Percentiles rank a stretch among this genome's conserved stretches.
phyloP scores from a whole-genome alignment of 1,140 invertebrate genomes.

The Zaprionus camerounensis region DNA sequence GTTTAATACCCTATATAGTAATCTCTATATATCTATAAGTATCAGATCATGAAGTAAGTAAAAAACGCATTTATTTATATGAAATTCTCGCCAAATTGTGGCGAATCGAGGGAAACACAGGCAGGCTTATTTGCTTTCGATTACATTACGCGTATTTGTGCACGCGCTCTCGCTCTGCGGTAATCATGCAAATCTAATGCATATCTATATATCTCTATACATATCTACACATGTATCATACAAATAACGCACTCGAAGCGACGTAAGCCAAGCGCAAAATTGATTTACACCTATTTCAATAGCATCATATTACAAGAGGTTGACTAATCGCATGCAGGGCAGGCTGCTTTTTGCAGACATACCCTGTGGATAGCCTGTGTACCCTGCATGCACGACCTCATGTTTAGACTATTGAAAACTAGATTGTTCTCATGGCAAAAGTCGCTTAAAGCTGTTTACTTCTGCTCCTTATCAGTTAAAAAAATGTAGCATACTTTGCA shows the following conservation, averaged over 20 bases:
- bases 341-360: background rate
- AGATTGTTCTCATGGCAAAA: too few relatives aligned
- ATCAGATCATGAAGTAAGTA: background rate
- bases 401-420: background rate
- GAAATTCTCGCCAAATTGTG: background rate
- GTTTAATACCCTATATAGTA: background rate
- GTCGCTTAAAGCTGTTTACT: too few relatives aligned
- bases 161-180: background rate
- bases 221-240: constrained; percentile 7
- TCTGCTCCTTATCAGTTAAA: background rate
- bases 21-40: background rate
- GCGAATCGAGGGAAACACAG: background rate
- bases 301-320: background rate
- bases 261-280: constrained; percentile 24
- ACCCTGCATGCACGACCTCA: background rate
- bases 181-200: constrained; percentile 39
- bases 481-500: background rate
- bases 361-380: background rate
- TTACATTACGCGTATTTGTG: background rate
- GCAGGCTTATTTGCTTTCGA: background rate
- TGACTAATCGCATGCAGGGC: background rate
- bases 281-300: constrained; percentile 33
- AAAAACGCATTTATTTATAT: background rate
- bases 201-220: constrained; percentile 8
- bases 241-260: background rate